A percentile compares a stretch with the other conserved stretches of the same genome.
Evolutionary conservation across 2,113 vertebrate genomes (phyloP).

Genomic region (Channa argus): DNA sequence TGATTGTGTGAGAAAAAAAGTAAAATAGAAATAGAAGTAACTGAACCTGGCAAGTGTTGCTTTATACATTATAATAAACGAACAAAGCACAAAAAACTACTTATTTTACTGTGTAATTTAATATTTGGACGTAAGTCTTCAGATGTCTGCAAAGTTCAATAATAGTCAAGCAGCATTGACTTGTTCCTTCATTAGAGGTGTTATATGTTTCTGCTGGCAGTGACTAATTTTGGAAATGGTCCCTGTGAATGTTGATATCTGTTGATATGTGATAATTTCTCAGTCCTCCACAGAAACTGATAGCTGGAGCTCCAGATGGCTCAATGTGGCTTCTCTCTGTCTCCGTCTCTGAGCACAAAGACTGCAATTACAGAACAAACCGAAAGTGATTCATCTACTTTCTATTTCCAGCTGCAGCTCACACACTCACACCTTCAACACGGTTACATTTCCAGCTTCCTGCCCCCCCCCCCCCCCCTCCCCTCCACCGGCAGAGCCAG

Average conservation of each 20-base stretch:
- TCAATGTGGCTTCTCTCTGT: neutral
- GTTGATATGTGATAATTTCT: slow-evolving; percentile 3
- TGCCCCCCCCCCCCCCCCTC: neutral
- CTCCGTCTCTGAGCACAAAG: slow-evolving; percentile 15
- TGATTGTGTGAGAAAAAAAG: too few species aligned
- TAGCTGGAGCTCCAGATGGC: slow-evolving; percentile 51
- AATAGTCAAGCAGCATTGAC: neutral
- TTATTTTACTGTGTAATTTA: neutral
- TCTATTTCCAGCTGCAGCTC: slow-evolving; percentile 65
- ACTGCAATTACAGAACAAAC: slow-evolving; percentile 51
- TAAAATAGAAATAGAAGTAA: too few species aligned
- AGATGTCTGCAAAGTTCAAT: neutral
- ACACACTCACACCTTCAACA: slow-evolving; percentile 41
- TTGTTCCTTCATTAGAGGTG: slow-evolving; percentile 15
- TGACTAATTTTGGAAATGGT: slow-evolving; percentile 26
- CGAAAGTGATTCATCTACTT: slow-evolving; percentile 44
- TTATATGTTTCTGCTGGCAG: slow-evolving; percentile 15
- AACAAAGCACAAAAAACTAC: neutral
- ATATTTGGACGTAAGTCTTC: neutral
- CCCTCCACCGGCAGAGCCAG: neutral
- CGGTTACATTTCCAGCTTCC: slow-evolving; percentile 15
- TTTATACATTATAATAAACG: neutral
- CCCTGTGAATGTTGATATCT: slow-evolving; percentile 14
- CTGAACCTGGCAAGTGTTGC: neutral
- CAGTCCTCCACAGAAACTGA: slow-evolving; percentile 2